Percentiles rank a stretch among this genome's conserved stretches.
These are phyloP conservation scores for Enteromius anoplus DNA, from an alignment of 2,797 vertebrate species.

Conservation along the genomic window DNA sequence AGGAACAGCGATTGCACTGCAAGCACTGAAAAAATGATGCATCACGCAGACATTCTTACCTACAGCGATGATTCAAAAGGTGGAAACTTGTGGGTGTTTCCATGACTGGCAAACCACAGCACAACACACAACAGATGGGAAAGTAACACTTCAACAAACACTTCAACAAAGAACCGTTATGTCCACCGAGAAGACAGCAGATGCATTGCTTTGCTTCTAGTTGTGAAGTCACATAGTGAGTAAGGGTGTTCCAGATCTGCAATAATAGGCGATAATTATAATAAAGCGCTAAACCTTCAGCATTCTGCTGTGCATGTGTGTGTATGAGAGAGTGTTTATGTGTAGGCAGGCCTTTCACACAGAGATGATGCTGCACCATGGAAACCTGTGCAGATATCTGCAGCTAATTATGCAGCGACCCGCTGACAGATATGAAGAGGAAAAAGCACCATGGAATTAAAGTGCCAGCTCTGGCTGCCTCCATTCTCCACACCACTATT, in stretches of 20 bases:
- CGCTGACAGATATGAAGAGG: constrained; percentile 64
- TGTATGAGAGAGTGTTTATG: constrained; percentile 50
- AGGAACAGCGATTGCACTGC: constrained; percentile 1
- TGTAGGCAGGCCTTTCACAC: constrained; percentile 64
- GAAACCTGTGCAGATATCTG: constrained; percentile 68
- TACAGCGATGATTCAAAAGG: constrained; percentile 33
- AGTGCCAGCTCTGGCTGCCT: constrained; percentile 56
- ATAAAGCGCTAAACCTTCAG: constrained; percentile 60
- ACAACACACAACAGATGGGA: constrained; percentile 46
- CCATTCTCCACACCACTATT: constrained; percentile 47
- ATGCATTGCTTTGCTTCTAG: constrained; percentile 42
- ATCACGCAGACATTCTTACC: constrained; percentile 2
- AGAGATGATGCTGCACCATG: constrained; percentile 65
- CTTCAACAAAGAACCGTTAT: constrained; percentile 36
- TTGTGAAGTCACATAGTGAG: constrained; percentile 53
- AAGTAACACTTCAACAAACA: constrained; percentile 54
- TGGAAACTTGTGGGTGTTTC: constrained; percentile 30
- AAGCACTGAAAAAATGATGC: constrained; percentile 8
- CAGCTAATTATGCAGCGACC: constrained; percentile 67
- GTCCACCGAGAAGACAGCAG: constrained; percentile 41
- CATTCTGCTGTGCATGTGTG: constrained; percentile 44
- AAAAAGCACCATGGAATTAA: constrained; percentile 65
- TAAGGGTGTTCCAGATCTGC: constrained; percentile 54
- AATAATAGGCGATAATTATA: constrained; percentile 60
- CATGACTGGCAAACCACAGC: constrained; percentile 38